Base-by-base conservation (phyloP, 2,113 vertebrate genomes). In the Hiodon alosoides region DNA sequence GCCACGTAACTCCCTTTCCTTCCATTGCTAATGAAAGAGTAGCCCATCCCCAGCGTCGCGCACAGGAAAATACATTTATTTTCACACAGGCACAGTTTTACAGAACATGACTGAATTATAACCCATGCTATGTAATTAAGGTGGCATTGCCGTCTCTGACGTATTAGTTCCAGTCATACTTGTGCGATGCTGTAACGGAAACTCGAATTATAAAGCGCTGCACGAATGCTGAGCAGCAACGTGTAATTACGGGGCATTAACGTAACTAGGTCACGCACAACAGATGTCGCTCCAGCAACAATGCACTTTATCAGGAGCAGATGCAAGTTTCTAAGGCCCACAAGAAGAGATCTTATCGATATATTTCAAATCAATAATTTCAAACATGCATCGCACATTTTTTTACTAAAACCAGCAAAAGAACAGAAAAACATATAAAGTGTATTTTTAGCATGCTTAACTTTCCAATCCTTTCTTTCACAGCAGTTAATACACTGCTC, bases 121-220 rank as follows among this genome's bases (percentile, higher is more conserved):
- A 51, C 8, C 17, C 69, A 50, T 31, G 54, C 31, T 48, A 62
- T 66, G 9, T 67, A 57, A 74, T 74, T 74, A 57, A 65, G 53
- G 31, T 51, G 5, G 47, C 13, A 6, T 60, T 8, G 0, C 17
- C 9, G 52, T 50, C 71, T 72, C 50, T 11, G 50, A 10, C 5
- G 17, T 54, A 58, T 67, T 74, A 66, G 67, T 66, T 58, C 61
- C 13, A 65, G 31, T 74, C 61, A 74, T n/a, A 61, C 59, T 64
- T 62, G 17, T 3, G n/a, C 48, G 62, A 64, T 31, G 65, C 52
- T 10, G 61, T 67, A 53, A 65, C 47, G 72, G 51, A 66, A 73
- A 73, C 47, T n/a, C 17, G 51, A n/a, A 55, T 65, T 65, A 66
- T 3, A 9, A n/a, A 73, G 31, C 46, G 46, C 46, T 4, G 51